A percentile compares a stretch with the other conserved stretches of the same genome.
phyloP scores from a whole-genome alignment of 2,888 invertebrate genomes.

The Criorhina ranunculi region DNA sequence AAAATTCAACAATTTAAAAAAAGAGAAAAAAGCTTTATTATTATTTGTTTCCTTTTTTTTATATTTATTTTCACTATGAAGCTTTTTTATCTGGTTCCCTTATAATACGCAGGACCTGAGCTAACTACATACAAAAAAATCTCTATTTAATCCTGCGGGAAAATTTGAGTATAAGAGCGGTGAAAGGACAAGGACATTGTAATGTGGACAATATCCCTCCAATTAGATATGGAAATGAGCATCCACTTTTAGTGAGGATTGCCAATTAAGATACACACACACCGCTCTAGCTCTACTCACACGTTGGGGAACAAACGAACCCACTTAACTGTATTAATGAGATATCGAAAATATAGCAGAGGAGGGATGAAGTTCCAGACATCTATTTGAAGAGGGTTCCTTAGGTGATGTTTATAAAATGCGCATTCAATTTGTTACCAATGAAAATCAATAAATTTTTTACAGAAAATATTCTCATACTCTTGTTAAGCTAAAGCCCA shows the following conservation, averaged over 20 bases:
- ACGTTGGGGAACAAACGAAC: slow-evolving; percentile 20
- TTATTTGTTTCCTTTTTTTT: not conserved
- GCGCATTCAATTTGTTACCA: slow-evolving; percentile 52
- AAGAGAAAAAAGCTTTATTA: slow-evolving; percentile 12
- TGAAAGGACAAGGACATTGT: slow-evolving; percentile 33
- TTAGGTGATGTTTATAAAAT: slow-evolving; percentile 57
- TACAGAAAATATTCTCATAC: slow-evolving; percentile 35
- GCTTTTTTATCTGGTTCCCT: slow-evolving; percentile 30
- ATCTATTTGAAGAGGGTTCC: slow-evolving; percentile 32
- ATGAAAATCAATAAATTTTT: slow-evolving; percentile 63
- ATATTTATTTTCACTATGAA: slow-evolving; percentile 5
- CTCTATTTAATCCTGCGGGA: slow-evolving; percentile 25
- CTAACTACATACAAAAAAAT: slow-evolving; percentile 22
- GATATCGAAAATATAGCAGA: slow-evolving; percentile 33
- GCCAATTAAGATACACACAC: slow-evolving; percentile 58
- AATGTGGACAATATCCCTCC: slow-evolving; percentile 60
- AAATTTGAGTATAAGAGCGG: slow-evolving; percentile 29
- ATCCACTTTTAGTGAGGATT: slow-evolving; percentile 59
- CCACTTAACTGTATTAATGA: slow-evolving; percentile 60
- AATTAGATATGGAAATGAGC: slow-evolving; percentile 71
- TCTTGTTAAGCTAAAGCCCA: slow-evolving; percentile 20
- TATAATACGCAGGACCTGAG: slow-evolving; percentile 55
- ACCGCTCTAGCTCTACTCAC: slow-evolving; percentile 25
- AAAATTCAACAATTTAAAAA: slow-evolving; percentile 7
- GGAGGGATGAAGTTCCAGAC: slow-evolving; percentile 28